Conservation (phyloP, 2,113 vertebrate genomes). For the Bagarius yarrelli region DNA sequence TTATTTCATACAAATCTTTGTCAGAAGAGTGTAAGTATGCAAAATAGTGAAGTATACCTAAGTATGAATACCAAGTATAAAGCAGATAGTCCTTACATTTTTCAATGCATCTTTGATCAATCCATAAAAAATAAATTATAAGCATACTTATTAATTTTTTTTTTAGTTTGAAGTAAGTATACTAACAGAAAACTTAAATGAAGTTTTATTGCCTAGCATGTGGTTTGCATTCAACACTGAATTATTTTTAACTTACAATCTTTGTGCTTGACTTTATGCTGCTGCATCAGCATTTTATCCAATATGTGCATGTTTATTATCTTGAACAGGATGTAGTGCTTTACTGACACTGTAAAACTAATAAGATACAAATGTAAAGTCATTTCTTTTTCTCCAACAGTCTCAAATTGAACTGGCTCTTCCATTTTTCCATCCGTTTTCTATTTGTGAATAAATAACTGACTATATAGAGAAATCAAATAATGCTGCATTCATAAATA, state of each 20-base stretch:
- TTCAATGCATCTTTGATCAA: too few species aligned
- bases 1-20: too few species aligned
- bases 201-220: too few species aligned
- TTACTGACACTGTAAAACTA: neutral
- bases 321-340: neutral
- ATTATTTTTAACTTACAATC: neutral
- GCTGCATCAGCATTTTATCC: neutral
- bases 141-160: too few species aligned
- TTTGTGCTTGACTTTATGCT: neutral
- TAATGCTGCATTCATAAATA: conserved; percentile 55
- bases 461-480: conserved; percentile 59
- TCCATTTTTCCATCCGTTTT: conserved; percentile 28
- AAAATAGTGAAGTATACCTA: too few species aligned
- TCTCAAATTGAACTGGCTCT: neutral
- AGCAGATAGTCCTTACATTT: too few species aligned
- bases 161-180: too few species aligned
- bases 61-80: too few species aligned
- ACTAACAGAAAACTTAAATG: too few species aligned
- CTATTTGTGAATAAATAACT: conserved; percentile 33
- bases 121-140: too few species aligned
- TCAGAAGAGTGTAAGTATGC: too few species aligned
- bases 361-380: conserved; percentile 7
- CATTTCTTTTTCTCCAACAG: neutral
- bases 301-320: conserved; percentile 6
- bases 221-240: neutral